Evolutionary conservation across 2,113 vertebrate species (phyloP).

Genomic region (Epinephelus cyanopodus): DNA sequence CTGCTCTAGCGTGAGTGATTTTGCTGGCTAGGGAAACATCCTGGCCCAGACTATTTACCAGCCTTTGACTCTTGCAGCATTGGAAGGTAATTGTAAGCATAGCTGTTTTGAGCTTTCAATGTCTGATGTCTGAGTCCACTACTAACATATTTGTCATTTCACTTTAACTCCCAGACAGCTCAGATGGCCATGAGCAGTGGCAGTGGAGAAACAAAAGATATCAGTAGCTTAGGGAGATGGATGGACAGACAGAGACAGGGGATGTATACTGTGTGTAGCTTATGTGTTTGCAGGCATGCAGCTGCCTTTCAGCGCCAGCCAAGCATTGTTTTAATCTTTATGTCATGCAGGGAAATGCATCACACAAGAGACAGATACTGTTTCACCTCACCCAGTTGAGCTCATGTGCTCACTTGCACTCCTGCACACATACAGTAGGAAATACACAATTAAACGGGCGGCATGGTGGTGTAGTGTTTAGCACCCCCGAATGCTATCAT

Average conservation of each 20-base stretch:
- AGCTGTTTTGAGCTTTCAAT: too few relatives aligned
- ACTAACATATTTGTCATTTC: too few relatives aligned
- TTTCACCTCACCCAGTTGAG: background rate
- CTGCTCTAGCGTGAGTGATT: too few relatives aligned
- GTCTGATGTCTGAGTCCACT: too few relatives aligned
- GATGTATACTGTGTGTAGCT: background rate
- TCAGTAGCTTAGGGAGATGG: background rate
- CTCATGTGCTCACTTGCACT: background rate
- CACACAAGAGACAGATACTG: too few relatives aligned
- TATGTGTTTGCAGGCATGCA: conserved; percentile 8
- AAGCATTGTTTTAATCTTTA: background rate
- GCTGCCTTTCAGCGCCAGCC: background rate
- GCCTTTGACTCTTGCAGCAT: too few relatives aligned
- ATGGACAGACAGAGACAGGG: too few relatives aligned
- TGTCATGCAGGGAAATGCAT: background rate
- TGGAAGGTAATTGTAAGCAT: too few relatives aligned
- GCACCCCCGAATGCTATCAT: background rate
- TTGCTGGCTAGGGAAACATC: too few relatives aligned
- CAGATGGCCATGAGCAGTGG: background rate
- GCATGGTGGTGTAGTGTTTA: too few relatives aligned
- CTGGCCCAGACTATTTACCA: too few relatives aligned
- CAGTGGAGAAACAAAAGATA: background rate
- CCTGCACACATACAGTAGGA: background rate
- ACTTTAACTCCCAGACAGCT: background rate
- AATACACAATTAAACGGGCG: background rate